These are phyloP conservation scores for Venustaconcha ellipsiformis DNA, from an alignment of 1,140 invertebrate species.

Conservation along the genomic window DNA sequence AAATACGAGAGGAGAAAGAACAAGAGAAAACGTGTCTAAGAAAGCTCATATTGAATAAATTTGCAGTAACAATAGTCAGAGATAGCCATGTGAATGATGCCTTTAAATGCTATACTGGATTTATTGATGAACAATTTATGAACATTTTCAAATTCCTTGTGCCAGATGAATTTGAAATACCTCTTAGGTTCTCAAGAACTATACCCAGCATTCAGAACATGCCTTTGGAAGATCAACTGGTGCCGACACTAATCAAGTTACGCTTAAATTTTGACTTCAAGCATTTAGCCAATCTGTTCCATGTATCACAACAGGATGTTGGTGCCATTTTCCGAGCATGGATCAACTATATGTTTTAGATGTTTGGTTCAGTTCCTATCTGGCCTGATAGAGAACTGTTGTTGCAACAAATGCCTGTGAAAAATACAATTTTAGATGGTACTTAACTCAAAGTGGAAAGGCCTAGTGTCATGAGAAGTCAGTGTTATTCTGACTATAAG, in stretches of 20 bases:
- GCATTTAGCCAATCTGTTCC: constrained; percentile 12
- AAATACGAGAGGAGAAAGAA: too few species aligned
- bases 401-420: constrained; percentile 26
- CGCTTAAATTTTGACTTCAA: constrained; percentile 12
- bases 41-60: too few species aligned
- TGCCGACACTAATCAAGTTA: too few species aligned
- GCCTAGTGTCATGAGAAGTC: constrained; percentile 4
- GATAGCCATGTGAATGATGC: constrained; percentile 1
- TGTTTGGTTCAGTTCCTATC: constrained; percentile 27
- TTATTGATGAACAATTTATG: constrained; percentile 10
- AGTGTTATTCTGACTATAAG: constrained; percentile 33
- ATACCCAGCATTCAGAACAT: not conserved
- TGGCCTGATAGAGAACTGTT: constrained; percentile 21
- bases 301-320: constrained; percentile 16
- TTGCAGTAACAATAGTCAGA: too few species aligned
- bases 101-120: constrained; percentile 27
- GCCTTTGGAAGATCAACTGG: constrained; percentile 1
- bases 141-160: constrained; percentile 13
- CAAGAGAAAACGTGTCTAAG: too few species aligned
- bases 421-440: constrained; percentile 34
- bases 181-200: not conserved
- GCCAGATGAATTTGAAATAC: constrained; percentile 1
- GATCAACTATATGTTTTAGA: constrained; percentile 31
- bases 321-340: constrained; percentile 22
- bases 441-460: constrained; percentile 34